These are phyloP conservation scores for Sceloporus undulatus DNA, from an alignment of 2,113 vertebrate species.

Conservation along the genomic window DNA sequence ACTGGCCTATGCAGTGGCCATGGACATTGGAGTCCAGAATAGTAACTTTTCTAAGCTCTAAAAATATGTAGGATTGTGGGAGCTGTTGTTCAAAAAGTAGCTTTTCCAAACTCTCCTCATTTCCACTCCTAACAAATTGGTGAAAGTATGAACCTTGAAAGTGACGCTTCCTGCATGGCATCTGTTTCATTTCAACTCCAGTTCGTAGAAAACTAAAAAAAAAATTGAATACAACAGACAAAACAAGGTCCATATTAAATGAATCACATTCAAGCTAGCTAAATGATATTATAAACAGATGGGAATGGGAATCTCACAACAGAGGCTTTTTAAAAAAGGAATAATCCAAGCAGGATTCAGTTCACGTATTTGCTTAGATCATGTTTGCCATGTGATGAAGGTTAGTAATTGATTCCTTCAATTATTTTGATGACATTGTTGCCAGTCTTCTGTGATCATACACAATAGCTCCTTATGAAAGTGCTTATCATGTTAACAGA, in stretches of 20 bases:
- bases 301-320: background rate
- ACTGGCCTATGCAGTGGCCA: no score
- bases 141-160: background rate
- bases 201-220: background rate
- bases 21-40: no score
- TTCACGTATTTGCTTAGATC: background rate
- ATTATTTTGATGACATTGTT: slow-evolving; percentile 84
- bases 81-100: no score
- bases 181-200: background rate
- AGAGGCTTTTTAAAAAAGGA: background rate
- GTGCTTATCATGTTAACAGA: slow-evolving; percentile 62
- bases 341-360: background rate
- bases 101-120: no score
- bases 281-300: slow-evolving; percentile 1
- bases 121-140: background rate
- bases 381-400: background rate
- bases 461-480: slow-evolving; percentile 74
- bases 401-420: slow-evolving; percentile 22
- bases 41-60: no score
- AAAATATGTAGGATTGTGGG: no score
- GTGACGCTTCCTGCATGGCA: no score
- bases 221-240: background rate
- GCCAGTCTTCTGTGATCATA: slow-evolving; percentile 66
- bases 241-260: slow-evolving; percentile 5
- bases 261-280: background rate